Percentiles rank a stretch among this genome's conserved stretches.
Evolutionary conservation across 1,140 invertebrate genomes (phyloP).

Genomic region (Pristionchus pacificus): DNA sequence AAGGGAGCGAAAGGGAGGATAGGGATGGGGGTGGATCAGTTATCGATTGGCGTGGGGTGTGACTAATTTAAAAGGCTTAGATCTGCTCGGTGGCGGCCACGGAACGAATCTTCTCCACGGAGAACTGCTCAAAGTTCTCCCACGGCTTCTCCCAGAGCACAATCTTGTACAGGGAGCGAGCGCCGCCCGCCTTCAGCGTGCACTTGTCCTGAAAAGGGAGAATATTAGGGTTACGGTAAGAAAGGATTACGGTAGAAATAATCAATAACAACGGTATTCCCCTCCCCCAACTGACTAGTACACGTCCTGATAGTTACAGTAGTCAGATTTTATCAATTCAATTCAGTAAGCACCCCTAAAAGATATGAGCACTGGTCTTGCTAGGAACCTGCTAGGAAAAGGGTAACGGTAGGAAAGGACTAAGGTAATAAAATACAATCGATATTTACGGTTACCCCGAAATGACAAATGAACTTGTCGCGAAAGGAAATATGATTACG

Average conservation of each 20-base stretch:
- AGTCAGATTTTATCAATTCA: background rate
- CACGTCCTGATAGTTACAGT: background rate
- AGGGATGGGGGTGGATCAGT: too few species aligned
- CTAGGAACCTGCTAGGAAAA: too few species aligned
- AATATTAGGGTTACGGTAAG: background rate
- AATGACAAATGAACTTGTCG: too few species aligned
- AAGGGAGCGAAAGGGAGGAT: too few species aligned
- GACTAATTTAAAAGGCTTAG: too few species aligned
- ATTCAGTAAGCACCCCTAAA: too few species aligned
- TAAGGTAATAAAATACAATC: too few species aligned
- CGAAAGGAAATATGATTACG: too few species aligned
- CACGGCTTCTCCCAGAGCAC: conserved; percentile 34
- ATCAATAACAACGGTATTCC: background rate
- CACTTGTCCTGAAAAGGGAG: conserved; percentile 9
- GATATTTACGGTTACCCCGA: too few species aligned
- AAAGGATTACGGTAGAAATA: background rate
- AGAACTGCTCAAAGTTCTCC: conserved; percentile 36
- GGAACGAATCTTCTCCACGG: conserved; percentile 23
- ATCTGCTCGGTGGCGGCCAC: conserved; percentile 20
- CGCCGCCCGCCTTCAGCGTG: conserved; percentile 1
- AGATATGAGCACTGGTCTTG: too few species aligned
- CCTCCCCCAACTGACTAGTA: background rate
- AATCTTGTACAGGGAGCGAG: conserved; percentile 17
- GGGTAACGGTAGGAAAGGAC: too few species aligned
- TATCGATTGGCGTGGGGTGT: too few species aligned